Evolutionary conservation across 2,888 invertebrate species (phyloP), one percentile per base, ranked within the genome.

Genomic region (Dynastes maya): DNA sequence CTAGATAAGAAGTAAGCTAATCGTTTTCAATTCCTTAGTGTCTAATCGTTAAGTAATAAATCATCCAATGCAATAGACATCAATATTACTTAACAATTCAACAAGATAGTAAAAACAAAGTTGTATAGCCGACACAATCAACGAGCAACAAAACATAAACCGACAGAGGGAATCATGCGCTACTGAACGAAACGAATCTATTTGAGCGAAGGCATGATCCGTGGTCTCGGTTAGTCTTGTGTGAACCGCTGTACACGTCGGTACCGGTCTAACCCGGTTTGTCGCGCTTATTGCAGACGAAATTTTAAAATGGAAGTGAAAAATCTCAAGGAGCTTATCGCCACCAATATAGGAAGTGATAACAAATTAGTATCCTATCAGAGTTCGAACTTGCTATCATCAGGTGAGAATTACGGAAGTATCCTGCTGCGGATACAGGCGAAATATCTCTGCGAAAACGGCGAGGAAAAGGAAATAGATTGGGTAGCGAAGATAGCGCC

Each of bases 321-420:
- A 29, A 76, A 79, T 53, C 49, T 79, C 3, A 53, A 71, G 53
- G 76, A 76, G 45, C 49, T 79, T n/a, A 61, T 79, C 58, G 29
- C 29, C 11, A 27, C 70, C 8, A 11, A 64, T 32, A 63, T 79
- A 22, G 40, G 53, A 22, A 40, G 49, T 32, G 71, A 72, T 9
- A 79, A 77, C 22, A 55, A 71, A 71, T 22, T 79, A 8, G 27
- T 79, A 45, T 78, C 78, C 0, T 88, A 88, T 70, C 82, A 83
- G 22, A 86, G 86, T 22, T 84, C 85, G 22, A 87, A 86, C 80
- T 84, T 90, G n/a, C 89, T 90, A 55, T 89, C 90, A 22, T 88
- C 90, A 0, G 92, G 92, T 1, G 92, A 92, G 81, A 92, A 92
- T 83, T 92, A 91, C 83, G 92, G 92, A 1, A 92, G 92, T 81